These are phyloP conservation scores for Eulithis testata DNA, from an alignment of 2,888 invertebrate species.

Conservation along the genomic window DNA sequence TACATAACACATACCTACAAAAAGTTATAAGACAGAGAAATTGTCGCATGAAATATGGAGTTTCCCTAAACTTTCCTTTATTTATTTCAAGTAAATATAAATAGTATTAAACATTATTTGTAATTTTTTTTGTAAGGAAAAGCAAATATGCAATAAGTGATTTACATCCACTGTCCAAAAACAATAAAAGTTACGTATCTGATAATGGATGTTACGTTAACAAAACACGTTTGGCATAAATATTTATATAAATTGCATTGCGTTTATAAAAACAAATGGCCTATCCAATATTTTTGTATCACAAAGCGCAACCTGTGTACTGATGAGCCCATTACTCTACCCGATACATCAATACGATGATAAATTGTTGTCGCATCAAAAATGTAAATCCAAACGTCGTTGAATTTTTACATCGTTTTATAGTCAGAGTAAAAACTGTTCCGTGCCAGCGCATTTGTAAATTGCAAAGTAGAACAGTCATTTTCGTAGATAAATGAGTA, in stretches of 20 bases:
- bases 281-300: constrained; percentile 19
- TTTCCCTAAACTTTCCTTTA: too few relatives aligned
- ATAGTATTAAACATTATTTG: too few relatives aligned
- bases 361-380: constrained; percentile 38
- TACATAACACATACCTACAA: neutral
- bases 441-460: constrained; percentile 19
- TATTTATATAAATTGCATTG: constrained; percentile 14
- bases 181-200: neutral
- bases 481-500: constrained; percentile 21
- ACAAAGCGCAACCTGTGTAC: constrained; percentile 31
- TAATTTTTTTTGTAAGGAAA: too few relatives aligned
- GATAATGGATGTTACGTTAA: neutral
- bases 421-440: constrained; percentile 27
- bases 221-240: neutral
- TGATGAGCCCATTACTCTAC: constrained; percentile 34
- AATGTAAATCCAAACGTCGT: constrained; percentile 33
- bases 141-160: too few relatives aligned
- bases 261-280: constrained; percentile 23
- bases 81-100: too few relatives aligned
- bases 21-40: too few relatives aligned
- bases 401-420: constrained; percentile 34
- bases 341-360: constrained; percentile 38
- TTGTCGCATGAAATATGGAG: too few relatives aligned
- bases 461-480: constrained; percentile 14
- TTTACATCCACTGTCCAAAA: neutral